Evolutionary conservation across 2,888 invertebrate species (phyloP).

Genomic region (Punctoribates punctum): DNA sequence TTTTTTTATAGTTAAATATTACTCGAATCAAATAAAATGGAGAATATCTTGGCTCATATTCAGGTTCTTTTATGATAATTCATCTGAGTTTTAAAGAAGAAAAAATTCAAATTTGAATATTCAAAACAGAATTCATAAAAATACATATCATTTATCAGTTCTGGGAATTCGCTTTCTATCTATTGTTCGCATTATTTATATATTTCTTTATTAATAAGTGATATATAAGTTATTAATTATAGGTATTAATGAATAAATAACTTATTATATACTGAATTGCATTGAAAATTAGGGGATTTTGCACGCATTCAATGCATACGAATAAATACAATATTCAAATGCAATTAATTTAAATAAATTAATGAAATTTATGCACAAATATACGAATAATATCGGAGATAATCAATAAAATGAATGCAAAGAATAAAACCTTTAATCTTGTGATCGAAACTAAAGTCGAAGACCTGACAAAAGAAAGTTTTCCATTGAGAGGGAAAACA

Average conservation of each 20-base stretch:
- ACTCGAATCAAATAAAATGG: too few relatives aligned
- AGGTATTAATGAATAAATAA: not conserved
- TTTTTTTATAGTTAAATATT: too few relatives aligned
- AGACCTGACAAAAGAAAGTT: too few relatives aligned
- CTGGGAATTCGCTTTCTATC: not conserved
- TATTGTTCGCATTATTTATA: slow-evolving; percentile 8
- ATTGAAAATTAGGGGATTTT: not conserved
- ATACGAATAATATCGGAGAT: not conserved
- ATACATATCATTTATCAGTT: not conserved
- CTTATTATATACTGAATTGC: not conserved
- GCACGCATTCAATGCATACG: not conserved
- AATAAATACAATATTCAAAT: not conserved
- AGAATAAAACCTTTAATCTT: too few relatives aligned
- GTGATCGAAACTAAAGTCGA: too few relatives aligned
- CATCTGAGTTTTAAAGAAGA: too few relatives aligned
- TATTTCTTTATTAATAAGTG: not conserved
- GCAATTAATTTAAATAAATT: slow-evolving; percentile 25
- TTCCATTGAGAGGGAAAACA: too few relatives aligned
- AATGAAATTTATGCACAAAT: not conserved
- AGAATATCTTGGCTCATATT: too few relatives aligned
- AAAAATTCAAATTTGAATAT: not conserved
- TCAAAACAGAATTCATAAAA: not conserved
- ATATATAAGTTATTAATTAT: slow-evolving; percentile 16
- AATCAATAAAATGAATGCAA: not conserved
- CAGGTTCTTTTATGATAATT: too few relatives aligned